phyloP scores from a whole-genome alignment of 1,140 invertebrate genomes.

The Apis cerana region DNA sequence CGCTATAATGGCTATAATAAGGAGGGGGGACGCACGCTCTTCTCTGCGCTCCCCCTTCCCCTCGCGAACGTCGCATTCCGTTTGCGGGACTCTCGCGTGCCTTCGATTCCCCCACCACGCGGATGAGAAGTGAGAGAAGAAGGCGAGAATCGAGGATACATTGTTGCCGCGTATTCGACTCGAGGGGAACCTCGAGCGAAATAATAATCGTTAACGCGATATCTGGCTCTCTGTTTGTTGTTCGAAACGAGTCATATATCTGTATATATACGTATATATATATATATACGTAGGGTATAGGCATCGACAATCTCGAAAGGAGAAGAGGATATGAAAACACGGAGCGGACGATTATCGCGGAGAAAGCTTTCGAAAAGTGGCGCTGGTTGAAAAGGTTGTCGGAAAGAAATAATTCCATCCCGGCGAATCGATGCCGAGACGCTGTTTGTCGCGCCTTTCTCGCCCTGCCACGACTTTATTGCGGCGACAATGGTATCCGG shows the following conservation, averaged over 20 bases:
- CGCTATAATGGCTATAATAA: constrained; percentile 44
- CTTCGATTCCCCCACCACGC: background rate
- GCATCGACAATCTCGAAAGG: too few species aligned
- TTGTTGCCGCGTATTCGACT: too few species aligned
- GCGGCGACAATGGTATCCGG: background rate
- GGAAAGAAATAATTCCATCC: constrained; percentile 17
- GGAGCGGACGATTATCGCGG: background rate
- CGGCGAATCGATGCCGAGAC: constrained; percentile 13
- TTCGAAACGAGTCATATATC: too few species aligned
- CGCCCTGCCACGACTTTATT: constrained; percentile 26
- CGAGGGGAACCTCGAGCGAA: too few species aligned
- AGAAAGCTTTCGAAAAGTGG: background rate
- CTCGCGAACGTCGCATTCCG: constrained; percentile 44
- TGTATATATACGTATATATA: too few species aligned
- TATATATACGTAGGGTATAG: too few species aligned
- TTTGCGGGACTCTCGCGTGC: constrained; percentile 50
- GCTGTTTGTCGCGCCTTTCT: background rate
- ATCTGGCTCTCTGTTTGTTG: too few species aligned
- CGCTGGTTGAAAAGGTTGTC: too few species aligned
- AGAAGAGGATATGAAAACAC: too few species aligned
- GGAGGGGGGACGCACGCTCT: constrained; percentile 16
- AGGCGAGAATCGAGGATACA: too few species aligned
- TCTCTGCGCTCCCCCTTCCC: background rate
- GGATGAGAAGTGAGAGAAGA: too few species aligned
- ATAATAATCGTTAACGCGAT: too few species aligned